phyloP scores from a whole-genome alignment of 2,888 invertebrate species.

The Hyppa rectilinea region DNA sequence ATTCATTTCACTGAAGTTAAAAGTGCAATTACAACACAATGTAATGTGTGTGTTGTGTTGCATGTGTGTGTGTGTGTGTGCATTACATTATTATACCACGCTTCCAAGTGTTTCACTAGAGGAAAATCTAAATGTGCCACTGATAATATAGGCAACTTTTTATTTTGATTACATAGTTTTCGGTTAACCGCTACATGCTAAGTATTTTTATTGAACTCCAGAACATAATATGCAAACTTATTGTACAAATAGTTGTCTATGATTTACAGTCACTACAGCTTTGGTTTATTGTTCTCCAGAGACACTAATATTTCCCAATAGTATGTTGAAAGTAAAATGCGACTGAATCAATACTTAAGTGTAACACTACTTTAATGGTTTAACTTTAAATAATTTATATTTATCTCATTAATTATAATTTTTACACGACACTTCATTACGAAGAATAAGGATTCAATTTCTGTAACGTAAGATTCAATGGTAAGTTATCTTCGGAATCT shows the following conservation, averaged over 20 bases:
- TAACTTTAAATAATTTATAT: constrained; percentile 63
- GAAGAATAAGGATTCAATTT: constrained; percentile 66
- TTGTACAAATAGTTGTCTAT: constrained; percentile 44
- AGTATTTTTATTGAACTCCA: constrained; percentile 31
- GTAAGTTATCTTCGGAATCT: constrained; percentile 84
- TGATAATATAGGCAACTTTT: constrained; percentile 16
- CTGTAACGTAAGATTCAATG: constrained; percentile 81
- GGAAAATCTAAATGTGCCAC: constrained; percentile 31
- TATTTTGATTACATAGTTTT: constrained; percentile 13
- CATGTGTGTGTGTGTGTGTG: no score
- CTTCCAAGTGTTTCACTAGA: constrained; percentile 35
- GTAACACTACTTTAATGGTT: constrained; percentile 55
- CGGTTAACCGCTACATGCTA: constrained; percentile 31
- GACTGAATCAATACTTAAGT: constrained; percentile 46
- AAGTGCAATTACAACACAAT: no score
- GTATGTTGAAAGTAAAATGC: constrained; percentile 51
- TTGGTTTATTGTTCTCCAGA: constrained; percentile 53
- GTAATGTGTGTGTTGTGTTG: no score
- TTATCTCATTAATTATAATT: constrained; percentile 69
- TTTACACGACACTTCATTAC: constrained; percentile 40
- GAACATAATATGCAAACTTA: constrained; percentile 25
- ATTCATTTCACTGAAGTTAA: constrained; percentile 18
- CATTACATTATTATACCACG: constrained; percentile 26
- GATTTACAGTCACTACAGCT: constrained; percentile 48
- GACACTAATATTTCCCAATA: constrained; percentile 33